Evolutionary conservation across 2,113 vertebrate species (phyloP).

Genomic region (Centropus unirufus): DNA sequence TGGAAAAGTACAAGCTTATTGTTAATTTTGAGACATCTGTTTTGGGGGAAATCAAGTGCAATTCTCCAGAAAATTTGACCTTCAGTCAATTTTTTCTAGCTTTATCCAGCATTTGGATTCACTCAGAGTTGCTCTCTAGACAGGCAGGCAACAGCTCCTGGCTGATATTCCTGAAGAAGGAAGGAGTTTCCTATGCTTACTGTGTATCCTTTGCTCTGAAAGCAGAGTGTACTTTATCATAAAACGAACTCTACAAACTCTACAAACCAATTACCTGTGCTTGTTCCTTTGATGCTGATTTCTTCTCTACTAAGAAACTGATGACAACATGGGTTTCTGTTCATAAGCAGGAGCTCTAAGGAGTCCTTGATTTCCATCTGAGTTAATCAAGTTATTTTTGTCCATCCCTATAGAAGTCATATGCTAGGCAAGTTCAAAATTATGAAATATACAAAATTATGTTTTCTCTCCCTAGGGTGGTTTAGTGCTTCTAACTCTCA

Average conservation of each 20-base stretch:
- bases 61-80: background rate
- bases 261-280: background rate
- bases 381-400: background rate
- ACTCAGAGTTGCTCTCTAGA: background rate
- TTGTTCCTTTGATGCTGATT: background rate
- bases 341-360: background rate
- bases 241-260: background rate
- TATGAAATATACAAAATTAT: constrained; percentile 29
- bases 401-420: background rate
- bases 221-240: background rate
- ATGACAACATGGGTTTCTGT: background rate
- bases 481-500: background rate
- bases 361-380: background rate
- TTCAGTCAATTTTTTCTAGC: background rate
- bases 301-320: background rate
- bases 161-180: background rate
- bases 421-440: background rate
- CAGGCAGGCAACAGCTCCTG: background rate
- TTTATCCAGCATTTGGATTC: background rate
- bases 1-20: background rate
- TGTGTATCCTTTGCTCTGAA: background rate
- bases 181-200: background rate
- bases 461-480: background rate
- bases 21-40: background rate
- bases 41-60: background rate